Percentiles rank a stretch among this genome's conserved stretches.
Evolutionary conservation across 1,140 invertebrate genomes (phyloP).

Genomic region (Pseudomyrmex pallidus): DNA sequence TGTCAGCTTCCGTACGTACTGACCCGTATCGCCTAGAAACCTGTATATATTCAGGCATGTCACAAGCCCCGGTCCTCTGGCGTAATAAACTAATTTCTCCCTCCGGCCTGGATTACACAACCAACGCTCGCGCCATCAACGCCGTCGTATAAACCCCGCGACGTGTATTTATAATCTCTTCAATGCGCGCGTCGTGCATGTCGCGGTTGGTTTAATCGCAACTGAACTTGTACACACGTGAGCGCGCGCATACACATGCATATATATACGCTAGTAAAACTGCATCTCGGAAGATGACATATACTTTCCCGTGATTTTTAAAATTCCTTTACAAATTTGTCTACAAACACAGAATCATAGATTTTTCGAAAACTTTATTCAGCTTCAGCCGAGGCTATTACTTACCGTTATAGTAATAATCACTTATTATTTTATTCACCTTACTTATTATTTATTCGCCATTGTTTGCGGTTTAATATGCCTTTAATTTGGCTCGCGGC

Average conservation of each 20-base stretch:
- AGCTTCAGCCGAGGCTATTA: too few species aligned
- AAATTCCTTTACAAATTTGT: constrained; percentile 9
- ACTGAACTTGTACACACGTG: not conserved
- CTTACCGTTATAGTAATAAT: too few species aligned
- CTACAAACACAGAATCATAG: not conserved
- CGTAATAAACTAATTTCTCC: constrained; percentile 46
- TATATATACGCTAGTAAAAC: not conserved
- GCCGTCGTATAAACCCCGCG: constrained; percentile 5
- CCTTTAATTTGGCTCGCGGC: not conserved
- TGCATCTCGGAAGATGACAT: not conserved
- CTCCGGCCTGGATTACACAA: not conserved
- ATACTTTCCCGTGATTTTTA: not conserved
- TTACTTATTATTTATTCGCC: not conserved
- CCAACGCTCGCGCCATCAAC: not conserved
- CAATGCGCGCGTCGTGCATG: not conserved
- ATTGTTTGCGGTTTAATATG: not conserved
- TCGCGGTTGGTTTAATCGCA: constrained; percentile 21
- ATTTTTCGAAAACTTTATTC: too few species aligned
- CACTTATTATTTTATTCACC: not conserved
- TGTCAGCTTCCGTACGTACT: not conserved
- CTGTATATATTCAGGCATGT: not conserved
- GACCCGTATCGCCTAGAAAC: not conserved
- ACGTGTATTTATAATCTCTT: constrained; percentile 35
- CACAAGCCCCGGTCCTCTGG: not conserved
- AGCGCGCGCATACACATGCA: not conserved